These are phyloP conservation scores for Oryzias dopingdopingensis DNA, from an alignment of 2,797 vertebrate species.

Conservation along the genomic window DNA sequence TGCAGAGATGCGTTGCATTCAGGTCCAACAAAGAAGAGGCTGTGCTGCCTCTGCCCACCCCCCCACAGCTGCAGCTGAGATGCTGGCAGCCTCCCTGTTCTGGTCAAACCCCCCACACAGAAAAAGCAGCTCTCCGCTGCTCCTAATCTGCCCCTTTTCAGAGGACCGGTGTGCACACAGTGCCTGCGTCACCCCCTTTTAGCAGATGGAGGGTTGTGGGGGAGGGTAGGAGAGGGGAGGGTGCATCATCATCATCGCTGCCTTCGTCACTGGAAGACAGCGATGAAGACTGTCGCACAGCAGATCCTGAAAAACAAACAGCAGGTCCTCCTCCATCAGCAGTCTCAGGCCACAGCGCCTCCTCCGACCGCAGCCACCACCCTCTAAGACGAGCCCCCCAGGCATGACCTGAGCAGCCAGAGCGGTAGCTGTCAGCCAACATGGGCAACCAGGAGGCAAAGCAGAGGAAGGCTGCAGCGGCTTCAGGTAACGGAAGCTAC, in stretches of 20 bases:
- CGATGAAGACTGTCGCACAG: slow-evolving; percentile 25
- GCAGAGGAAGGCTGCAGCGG: slow-evolving; percentile 82
- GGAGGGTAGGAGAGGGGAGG: slow-evolving; percentile 52
- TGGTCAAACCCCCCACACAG: not conserved
- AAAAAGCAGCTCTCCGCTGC: slow-evolving; percentile 6
- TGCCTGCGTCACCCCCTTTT: slow-evolving; percentile 71
- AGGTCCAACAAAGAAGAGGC: not conserved
- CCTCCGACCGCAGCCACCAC: not conserved
- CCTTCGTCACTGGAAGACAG: slow-evolving; percentile 60
- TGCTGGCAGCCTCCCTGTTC: slow-evolving; percentile 8
- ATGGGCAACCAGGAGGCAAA: slow-evolving; percentile 99
- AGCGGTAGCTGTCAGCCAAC: slow-evolving; percentile 49
- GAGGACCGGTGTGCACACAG: slow-evolving; percentile 79
- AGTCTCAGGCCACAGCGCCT: slow-evolving; percentile 10
- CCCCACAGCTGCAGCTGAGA: not conserved
- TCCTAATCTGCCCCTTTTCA: slow-evolving; percentile 48
- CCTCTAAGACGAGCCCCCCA: slow-evolving; percentile 9
- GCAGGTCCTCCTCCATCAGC: slow-evolving; percentile 11
- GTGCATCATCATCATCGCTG: slow-evolving; percentile 71
- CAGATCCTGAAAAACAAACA: slow-evolving; percentile 16
- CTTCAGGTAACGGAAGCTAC: slow-evolving; percentile 83
- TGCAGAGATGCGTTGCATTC: not conserved
- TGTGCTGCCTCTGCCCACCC: not conserved
- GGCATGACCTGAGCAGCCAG: slow-evolving; percentile 80
- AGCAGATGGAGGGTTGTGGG: slow-evolving; percentile 66